Conservation (phyloP, 35 echinoderm and acorn worm species). For the Holothuria glaberrima region DNA sequence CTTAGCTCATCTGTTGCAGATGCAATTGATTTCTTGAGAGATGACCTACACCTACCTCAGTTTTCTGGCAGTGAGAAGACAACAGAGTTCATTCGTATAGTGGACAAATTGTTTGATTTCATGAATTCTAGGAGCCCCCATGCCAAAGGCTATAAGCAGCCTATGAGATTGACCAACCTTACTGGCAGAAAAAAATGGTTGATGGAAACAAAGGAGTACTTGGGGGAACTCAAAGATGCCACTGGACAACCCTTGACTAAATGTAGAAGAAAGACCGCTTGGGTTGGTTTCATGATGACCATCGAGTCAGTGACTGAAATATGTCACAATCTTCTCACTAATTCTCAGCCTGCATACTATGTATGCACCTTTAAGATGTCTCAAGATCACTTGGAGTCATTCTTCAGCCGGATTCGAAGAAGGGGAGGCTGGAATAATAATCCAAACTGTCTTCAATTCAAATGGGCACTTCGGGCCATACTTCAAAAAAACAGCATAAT, state of each 20-base stretch:
- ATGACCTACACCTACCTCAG: slow-evolving; percentile 47
- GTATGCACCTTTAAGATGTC: slow-evolving; percentile 59
- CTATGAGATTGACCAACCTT: slow-evolving; percentile 63
- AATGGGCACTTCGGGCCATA: slow-evolving; percentile 67
- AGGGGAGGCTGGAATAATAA: no score
- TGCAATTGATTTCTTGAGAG: slow-evolving; percentile 75
- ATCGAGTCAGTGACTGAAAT: no score
- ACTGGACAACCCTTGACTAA: no score
- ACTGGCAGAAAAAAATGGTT: no score
- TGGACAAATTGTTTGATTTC: slow-evolving; percentile 75
- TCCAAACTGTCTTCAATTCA: slow-evolving; percentile 76
- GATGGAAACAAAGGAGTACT: no score
- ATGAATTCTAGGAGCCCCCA: no score
- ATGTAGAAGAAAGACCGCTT: no score
- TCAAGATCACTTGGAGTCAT: no score
- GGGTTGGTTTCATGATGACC: no score
- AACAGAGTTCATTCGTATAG: slow-evolving; percentile 68
- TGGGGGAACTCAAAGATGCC: slow-evolving; percentile 29
- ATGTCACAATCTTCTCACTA: slow-evolving; percentile 49
- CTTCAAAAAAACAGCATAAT: slow-evolving; percentile 65
- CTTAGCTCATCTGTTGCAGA: slow-evolving; percentile 74
- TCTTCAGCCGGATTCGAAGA: slow-evolving; percentile 70
- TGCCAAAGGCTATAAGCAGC: slow-evolving; percentile 58
- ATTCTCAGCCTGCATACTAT: slow-evolving; percentile 23
- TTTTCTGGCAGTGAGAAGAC: slow-evolving; percentile 73